Base-by-base conservation (phyloP, 2,797 vertebrate genomes). In the Holocentrus rufus region DNA sequence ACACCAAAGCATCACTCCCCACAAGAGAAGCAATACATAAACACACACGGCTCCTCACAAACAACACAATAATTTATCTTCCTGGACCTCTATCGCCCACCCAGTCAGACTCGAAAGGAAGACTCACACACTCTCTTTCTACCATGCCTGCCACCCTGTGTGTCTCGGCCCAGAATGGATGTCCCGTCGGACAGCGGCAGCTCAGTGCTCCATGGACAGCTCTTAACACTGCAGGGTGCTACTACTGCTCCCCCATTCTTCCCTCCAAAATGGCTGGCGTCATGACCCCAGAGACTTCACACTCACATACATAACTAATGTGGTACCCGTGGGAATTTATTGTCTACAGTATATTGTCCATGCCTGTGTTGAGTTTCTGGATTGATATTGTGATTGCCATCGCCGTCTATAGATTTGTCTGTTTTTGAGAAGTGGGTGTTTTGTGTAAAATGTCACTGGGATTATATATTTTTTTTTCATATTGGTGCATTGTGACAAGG, bases 251-350 rank as follows among this genome's bases (percentile, higher is more conserved):
- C 25, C 25, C 46, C 60, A 54, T 71, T 52, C 56, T 69, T 23
- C 66, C 59, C 82, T 83, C 74, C 76, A 64, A 82, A 85, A 89
- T 85, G 85, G 85, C 77, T 57, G 85, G 86, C 65, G 1, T 87
- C 81, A 83, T 89, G 84, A 89, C 82, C 85, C 80, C 85, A 88
- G 87, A 90, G 81, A 89, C 88, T 90, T 87, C 5, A 60, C 60
- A 53, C 54, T 59, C 18, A 3, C 68, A 63, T 82, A 74, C 77
- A 82, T 86, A 85, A 76, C 70, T 70, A 60, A 71, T 87, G 88
- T 90, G 90, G 85, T 83, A 69, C 83, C 85, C 7, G 63, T 84
- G 78, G 77, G 76, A 73, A 74, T 74, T 75, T 27, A 49, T 64
- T 56, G 57, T 86, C 80, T 76, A 76, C 76, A 82, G 69, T 87